phyloP scores from a whole-genome alignment of 2,888 invertebrate species.

The Caenorhabditis auriculariae region DNA sequence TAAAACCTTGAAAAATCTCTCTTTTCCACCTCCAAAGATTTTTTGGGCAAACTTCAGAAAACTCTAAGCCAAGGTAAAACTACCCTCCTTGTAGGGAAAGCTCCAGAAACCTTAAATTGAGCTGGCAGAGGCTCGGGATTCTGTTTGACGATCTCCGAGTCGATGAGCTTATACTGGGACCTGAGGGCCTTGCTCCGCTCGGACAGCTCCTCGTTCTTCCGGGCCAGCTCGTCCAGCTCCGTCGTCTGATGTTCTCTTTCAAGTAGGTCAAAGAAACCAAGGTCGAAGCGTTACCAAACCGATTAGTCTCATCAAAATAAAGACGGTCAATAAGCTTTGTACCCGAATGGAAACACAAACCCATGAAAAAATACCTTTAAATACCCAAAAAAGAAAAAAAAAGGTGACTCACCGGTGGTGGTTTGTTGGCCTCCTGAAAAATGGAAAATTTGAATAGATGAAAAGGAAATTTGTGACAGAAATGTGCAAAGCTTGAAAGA shows the following conservation, averaged over 20 bases:
- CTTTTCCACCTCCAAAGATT: too few species aligned
- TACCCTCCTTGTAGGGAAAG: background rate
- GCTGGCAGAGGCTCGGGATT: conserved; percentile 53
- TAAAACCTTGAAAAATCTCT: too few species aligned
- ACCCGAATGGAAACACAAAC: too few species aligned
- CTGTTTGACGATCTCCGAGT: conserved; percentile 54
- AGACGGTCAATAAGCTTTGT: too few species aligned
- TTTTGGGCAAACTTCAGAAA: too few species aligned
- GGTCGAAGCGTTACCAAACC: too few species aligned
- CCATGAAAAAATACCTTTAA: conserved; percentile 2
- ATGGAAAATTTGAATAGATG: conserved; percentile 3
- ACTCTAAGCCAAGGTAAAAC: too few species aligned
- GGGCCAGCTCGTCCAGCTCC: conserved; percentile 58
- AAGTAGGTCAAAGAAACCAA: conserved; percentile 2
- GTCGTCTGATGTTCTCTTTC: conserved; percentile 36
- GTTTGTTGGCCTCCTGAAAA: conserved; percentile 53
- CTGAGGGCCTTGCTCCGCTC: conserved; percentile 44
- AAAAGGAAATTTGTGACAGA: background rate
- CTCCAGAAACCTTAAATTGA: conserved; percentile 43
- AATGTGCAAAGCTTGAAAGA: too few species aligned
- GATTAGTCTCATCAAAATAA: too few species aligned
- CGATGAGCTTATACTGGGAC: conserved; percentile 46
- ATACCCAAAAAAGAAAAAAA: conserved; percentile 6
- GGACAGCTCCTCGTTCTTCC: conserved; percentile 42
- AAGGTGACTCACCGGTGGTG: conserved; percentile 47